Base-by-base conservation (phyloP, 1,140 invertebrate species). In the Drosophila kanapiae region DNA sequence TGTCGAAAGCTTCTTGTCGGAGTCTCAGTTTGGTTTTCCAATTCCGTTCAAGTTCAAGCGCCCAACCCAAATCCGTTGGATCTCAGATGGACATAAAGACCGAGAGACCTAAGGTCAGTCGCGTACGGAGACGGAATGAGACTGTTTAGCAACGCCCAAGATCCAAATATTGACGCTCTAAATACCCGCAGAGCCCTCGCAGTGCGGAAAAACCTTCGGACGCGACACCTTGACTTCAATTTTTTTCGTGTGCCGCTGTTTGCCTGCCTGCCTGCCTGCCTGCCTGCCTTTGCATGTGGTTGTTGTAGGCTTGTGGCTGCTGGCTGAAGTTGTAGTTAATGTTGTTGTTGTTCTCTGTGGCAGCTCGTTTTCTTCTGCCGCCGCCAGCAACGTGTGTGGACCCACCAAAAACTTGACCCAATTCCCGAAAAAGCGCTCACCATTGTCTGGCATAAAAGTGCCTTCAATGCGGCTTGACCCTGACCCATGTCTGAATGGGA, bases 41-140 rank as follows among this genome's bases (percentile, higher is more conserved):
- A 85, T 78, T 69, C 48, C 54, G 77, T 86, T 85, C 82, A 85
- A 85, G 82, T 85, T 85, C 82, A 85, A 86, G 84, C 70, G 82
- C 82, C 82, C 82, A 85, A 86, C 82, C 82, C 82, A 85, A 74
- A 82, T 72, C 67, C 43, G 53, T 51, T 10, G 37, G 53, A 71
- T 49, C 53, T 59, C 43, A n/a, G 60, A 70, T 70, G 67, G 62
- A 70, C 67, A 70, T 35, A 67, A 35, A 31, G 67, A 67, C 62
- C 35, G 64, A 65, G 43, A 38, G 65, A 42, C 51, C 82, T 85
- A 85, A 85, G 82, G 82, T 85, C 82, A 82, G 82, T 85, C 47
- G 47, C 60, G 43, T 56, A 18, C 14, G 37, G 14, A 23, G 23
- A 69, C 74, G 80, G 75, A 83, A 83, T 71, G 77, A 72, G 81